phyloP scores from a whole-genome alignment of 2,888 invertebrate genomes.

The Lasioglossum leucozonium region DNA sequence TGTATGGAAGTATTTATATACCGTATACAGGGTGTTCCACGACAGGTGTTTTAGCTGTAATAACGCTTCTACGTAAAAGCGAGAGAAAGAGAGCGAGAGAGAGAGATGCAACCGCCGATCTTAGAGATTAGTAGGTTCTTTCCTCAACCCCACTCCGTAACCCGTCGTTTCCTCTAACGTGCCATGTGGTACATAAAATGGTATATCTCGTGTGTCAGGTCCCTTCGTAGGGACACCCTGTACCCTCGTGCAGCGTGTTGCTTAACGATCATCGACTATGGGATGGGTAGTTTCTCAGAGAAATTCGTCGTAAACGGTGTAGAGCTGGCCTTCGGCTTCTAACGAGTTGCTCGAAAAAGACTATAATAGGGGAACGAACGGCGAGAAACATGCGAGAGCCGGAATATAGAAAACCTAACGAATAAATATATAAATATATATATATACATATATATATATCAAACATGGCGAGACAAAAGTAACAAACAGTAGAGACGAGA shows the following conservation, averaged over 20 bases:
- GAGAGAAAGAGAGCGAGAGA: slow-evolving; percentile 23
- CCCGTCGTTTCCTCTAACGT: slow-evolving; percentile 25
- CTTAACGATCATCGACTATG: slow-evolving; percentile 67
- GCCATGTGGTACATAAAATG: slow-evolving; percentile 33
- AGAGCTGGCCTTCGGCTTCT: slow-evolving; percentile 60
- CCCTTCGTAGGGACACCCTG: slow-evolving; percentile 75
- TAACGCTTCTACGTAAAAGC: slow-evolving; percentile 39
- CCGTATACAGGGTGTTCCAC: slow-evolving; percentile 78
- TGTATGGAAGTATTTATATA: slow-evolving; percentile 50
- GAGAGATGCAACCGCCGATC: neutral
- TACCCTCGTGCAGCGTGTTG: slow-evolving; percentile 67
- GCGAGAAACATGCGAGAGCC: slow-evolving; percentile 53
- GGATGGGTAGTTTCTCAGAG: slow-evolving; percentile 68
- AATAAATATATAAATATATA: neutral
- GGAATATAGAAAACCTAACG: slow-evolving; percentile 21
- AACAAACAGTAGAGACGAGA: slow-evolving; percentile 44
- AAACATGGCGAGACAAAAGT: slow-evolving; percentile 51
- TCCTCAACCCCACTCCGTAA: slow-evolving; percentile 1
- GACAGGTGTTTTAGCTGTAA: slow-evolving; percentile 61
- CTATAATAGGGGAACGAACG: slow-evolving; percentile 31
- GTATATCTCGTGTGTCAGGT: slow-evolving; percentile 46
- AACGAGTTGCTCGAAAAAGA: slow-evolving; percentile 47
- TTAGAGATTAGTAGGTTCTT: slow-evolving; percentile 42
- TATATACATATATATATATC: neutral
- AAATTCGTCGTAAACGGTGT: slow-evolving; percentile 62